Evolutionary conservation across 2,113 vertebrate genomes (phyloP), one percentile per base, ranked within the genome.

Genomic region (Sorex araneus): DNA sequence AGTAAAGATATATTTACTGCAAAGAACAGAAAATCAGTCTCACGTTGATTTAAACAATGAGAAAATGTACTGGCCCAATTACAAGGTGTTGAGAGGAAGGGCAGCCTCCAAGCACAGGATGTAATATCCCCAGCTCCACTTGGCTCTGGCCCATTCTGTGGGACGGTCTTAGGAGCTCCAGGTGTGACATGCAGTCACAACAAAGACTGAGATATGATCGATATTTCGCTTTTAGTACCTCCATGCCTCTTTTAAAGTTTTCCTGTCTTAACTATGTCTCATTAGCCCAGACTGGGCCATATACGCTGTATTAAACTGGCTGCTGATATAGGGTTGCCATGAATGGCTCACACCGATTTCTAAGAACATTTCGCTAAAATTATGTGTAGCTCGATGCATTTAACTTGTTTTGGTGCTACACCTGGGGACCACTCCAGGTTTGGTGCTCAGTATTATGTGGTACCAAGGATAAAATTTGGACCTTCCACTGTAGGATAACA

Each of bases 351-450:
- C 54, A 45, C 32, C 34, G 71, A 82, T 79, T 92, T 67, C 27
- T 9, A 80, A 91, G 87, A 83, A 40, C 8, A 83, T 67, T 93
- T 90, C 69, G 81, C 45, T 84, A 6, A 93, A 73, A 8, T 76
- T 40, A 4, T 40, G 40, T 40, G 40, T 40, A 40, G 40, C n/a
- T n/a, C n/a, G n/a, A n/a, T n/a, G n/a, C 40, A 40, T 40, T 40
- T 40, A 3, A 40, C 7, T 40, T 40, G 54, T 54, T 54, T 54
- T 54, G 54, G 54, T 4, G 54, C 54, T 19, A 54, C 54, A 54
- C 54, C 13, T 54, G 54, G 54, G 54, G 18, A 16, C 54, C 54
- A 54, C 54, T 54, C 54, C 54, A 54, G 54, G 54, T 54, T 54
- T 2, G 15, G 54, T 54, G 54, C 54, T 54, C 18, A 54, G 9